Conservation (phyloP, 2,888 invertebrate species). For the Archips crataeganus region DNA sequence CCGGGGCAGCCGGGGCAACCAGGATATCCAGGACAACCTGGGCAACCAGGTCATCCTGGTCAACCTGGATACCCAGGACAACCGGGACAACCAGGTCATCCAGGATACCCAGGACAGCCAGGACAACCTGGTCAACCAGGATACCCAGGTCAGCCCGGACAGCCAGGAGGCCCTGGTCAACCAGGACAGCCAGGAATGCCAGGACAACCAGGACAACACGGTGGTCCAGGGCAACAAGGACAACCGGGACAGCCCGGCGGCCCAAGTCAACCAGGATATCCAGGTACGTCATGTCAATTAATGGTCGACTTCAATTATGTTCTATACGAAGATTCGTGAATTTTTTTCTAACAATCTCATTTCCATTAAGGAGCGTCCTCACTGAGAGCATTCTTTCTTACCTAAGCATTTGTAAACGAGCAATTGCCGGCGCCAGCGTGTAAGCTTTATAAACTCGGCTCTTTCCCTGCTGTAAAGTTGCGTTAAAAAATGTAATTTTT, state of each 20-base stretch:
- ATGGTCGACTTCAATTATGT: no score
- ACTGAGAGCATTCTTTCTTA: no score
- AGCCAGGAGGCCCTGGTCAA: slow-evolving; percentile 49
- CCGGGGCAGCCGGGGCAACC: slow-evolving; percentile 47
- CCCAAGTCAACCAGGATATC: slow-evolving; percentile 50
- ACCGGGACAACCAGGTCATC: slow-evolving; percentile 46
- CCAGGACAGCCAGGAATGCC: slow-evolving; percentile 25
- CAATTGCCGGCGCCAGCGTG: no score
- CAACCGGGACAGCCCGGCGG: slow-evolving; percentile 46
- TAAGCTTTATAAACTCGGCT: no score
- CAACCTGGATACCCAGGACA: slow-evolving; percentile 50
- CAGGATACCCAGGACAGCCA: slow-evolving; percentile 49
- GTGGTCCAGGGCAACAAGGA: slow-evolving; percentile 46
- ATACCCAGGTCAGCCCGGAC: slow-evolving; percentile 50
- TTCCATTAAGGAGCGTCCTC: no score
- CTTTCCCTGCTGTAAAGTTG: no score
- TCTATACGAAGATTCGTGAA: no score
- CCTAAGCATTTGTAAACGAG: no score
- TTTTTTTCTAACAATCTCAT: no score
- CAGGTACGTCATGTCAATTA: slow-evolving; percentile 44
- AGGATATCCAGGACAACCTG: slow-evolving; percentile 49
- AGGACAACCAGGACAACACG: slow-evolving; percentile 53
- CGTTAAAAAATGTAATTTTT: no score
- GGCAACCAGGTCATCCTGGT: slow-evolving; percentile 48
- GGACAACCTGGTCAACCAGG: slow-evolving; percentile 40